These are phyloP conservation scores for Platichthys stellatus DNA, from an alignment of 2,113 vertebrate species.

Conservation along the genomic window DNA sequence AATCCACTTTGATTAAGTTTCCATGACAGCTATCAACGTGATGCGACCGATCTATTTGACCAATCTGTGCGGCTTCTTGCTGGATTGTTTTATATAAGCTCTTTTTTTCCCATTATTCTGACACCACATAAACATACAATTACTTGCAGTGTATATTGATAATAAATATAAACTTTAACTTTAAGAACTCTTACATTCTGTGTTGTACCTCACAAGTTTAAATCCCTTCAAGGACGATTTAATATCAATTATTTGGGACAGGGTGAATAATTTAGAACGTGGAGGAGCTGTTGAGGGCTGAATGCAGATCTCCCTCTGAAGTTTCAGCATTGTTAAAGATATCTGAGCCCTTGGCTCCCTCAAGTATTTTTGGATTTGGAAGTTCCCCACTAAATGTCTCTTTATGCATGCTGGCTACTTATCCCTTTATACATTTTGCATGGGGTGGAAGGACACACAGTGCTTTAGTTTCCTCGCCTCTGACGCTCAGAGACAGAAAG, in stretches of 20 bases:
- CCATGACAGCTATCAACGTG: too few relatives aligned
- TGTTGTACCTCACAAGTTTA: conserved; percentile 6
- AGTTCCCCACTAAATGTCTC: conserved; percentile 43
- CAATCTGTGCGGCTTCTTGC: too few relatives aligned
- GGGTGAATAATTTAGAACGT: conserved; percentile 62
- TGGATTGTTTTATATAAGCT: too few relatives aligned
- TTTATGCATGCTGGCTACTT: conserved; percentile 59
- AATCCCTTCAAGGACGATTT: conserved; percentile 41
- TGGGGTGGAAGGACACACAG: conserved; percentile 15
- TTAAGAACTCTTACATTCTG: conserved; percentile 5
- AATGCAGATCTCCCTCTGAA: conserved; percentile 44
- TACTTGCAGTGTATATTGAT: background rate
- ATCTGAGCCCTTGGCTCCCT: conserved; percentile 9
- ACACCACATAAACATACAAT: too few relatives aligned
- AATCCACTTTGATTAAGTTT: too few relatives aligned
- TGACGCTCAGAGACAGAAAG: conserved; percentile 2
- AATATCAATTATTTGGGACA: conserved; percentile 68
- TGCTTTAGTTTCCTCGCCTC: background rate
- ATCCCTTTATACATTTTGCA: conserved; percentile 64
- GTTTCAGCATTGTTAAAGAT: conserved; percentile 47
- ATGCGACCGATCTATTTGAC: too few relatives aligned
- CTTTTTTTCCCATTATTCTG: too few relatives aligned
- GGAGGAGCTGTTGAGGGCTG: conserved; percentile 20
- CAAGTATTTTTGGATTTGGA: conserved; percentile 32
- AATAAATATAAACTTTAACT: background rate